These are phyloP conservation scores for Stomatorhinus ivindoensis DNA, from an alignment of 2,113 vertebrate species.

Conservation along the genomic window DNA sequence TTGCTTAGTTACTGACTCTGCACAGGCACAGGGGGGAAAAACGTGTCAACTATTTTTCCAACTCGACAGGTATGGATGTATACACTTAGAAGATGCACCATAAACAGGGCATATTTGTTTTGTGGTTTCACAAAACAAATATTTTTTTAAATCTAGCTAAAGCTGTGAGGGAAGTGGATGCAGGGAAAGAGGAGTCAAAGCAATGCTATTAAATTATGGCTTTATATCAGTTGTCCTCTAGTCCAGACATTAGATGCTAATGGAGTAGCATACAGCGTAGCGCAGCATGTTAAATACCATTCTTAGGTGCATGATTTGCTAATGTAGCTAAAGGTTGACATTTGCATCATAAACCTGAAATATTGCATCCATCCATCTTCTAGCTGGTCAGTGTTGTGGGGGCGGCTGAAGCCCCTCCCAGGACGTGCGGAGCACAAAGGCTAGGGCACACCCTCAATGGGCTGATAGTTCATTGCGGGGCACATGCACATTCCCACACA, in stretches of 20 bases:
- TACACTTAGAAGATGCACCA: not conserved
- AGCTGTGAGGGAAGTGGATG: not conserved
- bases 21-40: not conserved
- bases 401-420: not conserved
- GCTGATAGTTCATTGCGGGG: not conserved
- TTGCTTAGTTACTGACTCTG: conserved; percentile 22
- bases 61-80: not conserved
- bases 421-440: not conserved
- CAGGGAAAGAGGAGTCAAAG: not conserved
- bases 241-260: not conserved
- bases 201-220: not conserved
- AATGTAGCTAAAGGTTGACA: not conserved
- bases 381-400: not conserved
- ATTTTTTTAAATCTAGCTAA: not conserved
- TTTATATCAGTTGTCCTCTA: not conserved
- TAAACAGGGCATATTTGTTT: not conserved
- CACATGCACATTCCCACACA: not conserved
- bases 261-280: not conserved
- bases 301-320: not conserved
- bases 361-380: not conserved
- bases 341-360: not conserved
- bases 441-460: not conserved
- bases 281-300: not conserved
- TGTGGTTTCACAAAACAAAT: not conserved
- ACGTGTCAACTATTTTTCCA: not conserved